A percentile compares a stretch with the other conserved stretches of the same genome.
These are phyloP conservation scores for Anthonomus grandis DNA, from an alignment of 1,140 invertebrate species.

Conservation along the genomic window DNA sequence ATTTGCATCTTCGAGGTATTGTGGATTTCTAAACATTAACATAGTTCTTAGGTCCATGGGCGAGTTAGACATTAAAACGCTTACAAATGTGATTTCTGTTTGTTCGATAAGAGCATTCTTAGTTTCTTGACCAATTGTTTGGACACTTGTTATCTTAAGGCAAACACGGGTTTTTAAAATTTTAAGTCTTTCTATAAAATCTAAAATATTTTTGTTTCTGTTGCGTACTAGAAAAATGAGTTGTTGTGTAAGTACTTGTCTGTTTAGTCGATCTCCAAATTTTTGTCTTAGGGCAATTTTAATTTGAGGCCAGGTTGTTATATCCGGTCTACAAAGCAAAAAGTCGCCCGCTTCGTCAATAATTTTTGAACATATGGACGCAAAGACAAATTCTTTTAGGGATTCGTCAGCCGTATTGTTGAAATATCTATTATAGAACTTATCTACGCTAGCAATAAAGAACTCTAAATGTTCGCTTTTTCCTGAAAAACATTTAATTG, in stretches of 20 bases:
- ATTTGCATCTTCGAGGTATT: conserved; percentile 5
- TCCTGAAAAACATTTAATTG: too few species aligned
- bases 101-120: conserved; percentile 1
- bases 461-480: neutral
- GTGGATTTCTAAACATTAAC: conserved; percentile 2
- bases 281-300: conserved; percentile 12
- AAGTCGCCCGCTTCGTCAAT: conserved; percentile 5
- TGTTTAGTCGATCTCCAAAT: conserved; percentile 7
- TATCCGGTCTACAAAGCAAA: conserved; percentile 4
- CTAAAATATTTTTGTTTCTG: conserved; percentile 4
- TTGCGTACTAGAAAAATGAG: conserved; percentile 10
- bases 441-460: neutral
- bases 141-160: too few species aligned
- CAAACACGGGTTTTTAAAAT: too few species aligned
- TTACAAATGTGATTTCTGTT: conserved; percentile 1
- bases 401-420: neutral
- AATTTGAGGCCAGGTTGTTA: conserved; percentile 1
- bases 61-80: conserved; percentile 7
- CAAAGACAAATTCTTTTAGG: conserved; percentile 1
- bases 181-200: conserved; percentile 9
- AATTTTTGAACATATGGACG: conserved; percentile 9
- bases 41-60: neutral
- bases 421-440: conserved; percentile 1
- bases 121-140: conserved; percentile 9
- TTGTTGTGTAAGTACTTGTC: conserved; percentile 2